A percentile compares a stretch with the other conserved stretches of the same genome.
These are phyloP conservation scores for Cheilosia impressa DNA, from an alignment of 2,888 invertebrate genomes.

Conservation along the genomic window DNA sequence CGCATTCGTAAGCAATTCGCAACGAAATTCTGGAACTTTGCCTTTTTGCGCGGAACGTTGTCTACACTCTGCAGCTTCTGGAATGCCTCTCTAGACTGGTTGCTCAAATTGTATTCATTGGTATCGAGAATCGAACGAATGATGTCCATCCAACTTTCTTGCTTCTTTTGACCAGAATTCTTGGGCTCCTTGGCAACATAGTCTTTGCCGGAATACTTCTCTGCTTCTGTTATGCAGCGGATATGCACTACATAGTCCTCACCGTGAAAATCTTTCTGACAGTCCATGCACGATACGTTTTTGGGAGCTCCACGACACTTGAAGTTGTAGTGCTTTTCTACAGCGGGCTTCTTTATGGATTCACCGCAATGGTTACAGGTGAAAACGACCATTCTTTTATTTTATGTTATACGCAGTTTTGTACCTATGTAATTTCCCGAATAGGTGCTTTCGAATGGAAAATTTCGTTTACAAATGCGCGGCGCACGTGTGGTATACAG, in stretches of 20 bases:
- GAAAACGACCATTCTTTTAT: conserved; percentile 91
- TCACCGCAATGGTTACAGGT: conserved; percentile 96
- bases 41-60: conserved; percentile 94
- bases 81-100: conserved; percentile 86
- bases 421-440: conserved; percentile 4
- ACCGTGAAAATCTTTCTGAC: conserved; percentile 93
- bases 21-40: conserved; percentile 92
- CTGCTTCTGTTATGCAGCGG: conserved; percentile 94
- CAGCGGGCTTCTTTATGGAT: conserved; percentile 94
- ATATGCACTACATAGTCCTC: conserved; percentile 90
- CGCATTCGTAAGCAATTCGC: conserved; percentile 87
- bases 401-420: conserved; percentile 27
- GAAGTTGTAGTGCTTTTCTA: conserved; percentile 92
- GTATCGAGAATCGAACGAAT: conserved; percentile 81
- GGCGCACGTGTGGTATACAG: conserved; percentile 60
- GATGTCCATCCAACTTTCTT: conserved; percentile 89
- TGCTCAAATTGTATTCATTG: conserved; percentile 80
- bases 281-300: conserved; percentile 95
- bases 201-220: conserved; percentile 94
- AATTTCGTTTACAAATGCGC: conserved; percentile 42
- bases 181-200: conserved; percentile 88
- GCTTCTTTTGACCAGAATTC: conserved; percentile 94
- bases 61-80: conserved; percentile 88
- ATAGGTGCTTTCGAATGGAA: conserved; percentile 1
- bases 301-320: conserved; percentile 88